These are phyloP conservation scores for Gandaritis pyraliata DNA, from an alignment of 2,888 invertebrate species.

Conservation along the genomic window DNA sequence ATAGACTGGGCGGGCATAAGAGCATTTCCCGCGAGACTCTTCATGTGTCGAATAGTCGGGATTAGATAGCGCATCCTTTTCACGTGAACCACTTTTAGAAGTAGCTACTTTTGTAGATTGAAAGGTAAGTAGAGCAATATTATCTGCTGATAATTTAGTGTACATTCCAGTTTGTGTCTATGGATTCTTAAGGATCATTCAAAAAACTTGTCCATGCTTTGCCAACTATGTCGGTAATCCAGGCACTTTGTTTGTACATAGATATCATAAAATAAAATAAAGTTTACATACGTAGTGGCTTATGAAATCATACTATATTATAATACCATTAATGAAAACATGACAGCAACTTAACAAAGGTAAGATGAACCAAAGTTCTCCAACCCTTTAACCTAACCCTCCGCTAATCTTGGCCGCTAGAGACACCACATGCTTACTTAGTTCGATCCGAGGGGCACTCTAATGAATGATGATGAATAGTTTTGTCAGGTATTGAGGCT, in stretches of 20 bases:
- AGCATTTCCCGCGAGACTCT: constrained; percentile 58
- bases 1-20: constrained; percentile 60
- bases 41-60: constrained; percentile 54
- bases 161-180: too few relatives aligned
- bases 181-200: too few relatives aligned
- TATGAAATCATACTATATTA: too few relatives aligned
- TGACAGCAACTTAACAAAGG: constrained; percentile 20
- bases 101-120: neutral
- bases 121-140: neutral
- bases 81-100: constrained; percentile 13
- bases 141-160: too few relatives aligned
- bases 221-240: too few relatives aligned
- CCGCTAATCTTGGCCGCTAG: constrained; percentile 66
- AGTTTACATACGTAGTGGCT: too few relatives aligned
- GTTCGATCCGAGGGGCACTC: constrained; percentile 47
- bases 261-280: too few relatives aligned
- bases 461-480: constrained; percentile 82
- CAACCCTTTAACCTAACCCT: constrained; percentile 67
- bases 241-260: too few relatives aligned
- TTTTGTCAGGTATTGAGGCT: constrained; percentile 47
- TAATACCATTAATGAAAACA: too few relatives aligned
- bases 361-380: constrained; percentile 39
- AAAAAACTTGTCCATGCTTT: too few relatives aligned
- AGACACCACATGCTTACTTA: constrained; percentile 54
- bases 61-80: constrained; percentile 41